Base-by-base conservation (phyloP, 2,797 vertebrate species). In the Microctenopoma stevenorrisi region DNA sequence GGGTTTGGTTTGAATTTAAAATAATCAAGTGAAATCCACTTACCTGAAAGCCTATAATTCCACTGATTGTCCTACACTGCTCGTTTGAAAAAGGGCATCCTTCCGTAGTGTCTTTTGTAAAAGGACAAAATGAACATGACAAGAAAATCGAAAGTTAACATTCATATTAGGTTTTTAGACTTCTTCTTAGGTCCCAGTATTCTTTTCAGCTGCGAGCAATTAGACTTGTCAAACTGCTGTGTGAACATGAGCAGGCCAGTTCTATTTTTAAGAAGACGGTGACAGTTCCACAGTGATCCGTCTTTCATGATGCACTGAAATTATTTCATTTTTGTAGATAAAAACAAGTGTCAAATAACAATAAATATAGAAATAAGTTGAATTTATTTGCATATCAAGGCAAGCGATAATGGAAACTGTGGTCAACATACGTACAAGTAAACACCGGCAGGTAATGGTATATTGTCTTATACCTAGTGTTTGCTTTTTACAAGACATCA, bases 331-430 rank as follows among this genome's bases (percentile, higher is more conserved):
- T 49, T 56, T 49, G 16, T 10, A 56, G 35, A 18, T 35, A 35
- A 15, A 53, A 64, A 64, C 28, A 37, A 18, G 18, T 26, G 10
- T 55, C 60, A 28, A 18, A 37, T 11, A 53, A 26, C 40, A 44
- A 59, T 16, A 58, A 30, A 37, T 37, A 37, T 37, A 47, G 18
- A 55, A 65, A 55, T 28, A 22, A 38, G 18, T 9, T 37, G 49
- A 47, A 11, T 38, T 26, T 8, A n/a, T 43, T 28, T 60, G 26
- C 40, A 37, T 37, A 14, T 46, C 3, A 44, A 46, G 28, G 7
- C 8, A 33, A 43, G 16, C 8, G 11, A 16, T 25, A 28, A n/a
- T 44, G 26, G 14, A 35, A 30, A 9, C n/a, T 53, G n/a, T 42
- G 40, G 13, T 42, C 13, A 37, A 37, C 6, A 37, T 40, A 12